Base-by-base conservation (phyloP, 2,888 invertebrate species). In the Chaetogeoica ovagalla region DNA sequence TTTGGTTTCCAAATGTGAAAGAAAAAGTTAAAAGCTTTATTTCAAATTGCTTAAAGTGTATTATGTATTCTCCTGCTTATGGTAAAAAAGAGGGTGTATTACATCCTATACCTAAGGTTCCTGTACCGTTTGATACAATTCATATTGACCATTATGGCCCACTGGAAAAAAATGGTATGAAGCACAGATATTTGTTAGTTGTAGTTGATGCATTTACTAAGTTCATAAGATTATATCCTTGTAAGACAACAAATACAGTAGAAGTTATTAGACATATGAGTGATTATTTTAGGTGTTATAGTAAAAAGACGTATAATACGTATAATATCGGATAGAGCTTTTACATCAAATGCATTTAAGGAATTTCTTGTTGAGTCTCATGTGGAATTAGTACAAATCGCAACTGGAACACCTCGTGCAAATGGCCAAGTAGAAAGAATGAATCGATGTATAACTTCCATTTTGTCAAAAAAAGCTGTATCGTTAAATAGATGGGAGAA, bases 351-450 rank as follows among this genome's bases (percentile, higher is more conserved):
- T 68, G 66, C 48, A 5, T 82, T 82, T 62, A 60, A 70, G 21
- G 62, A 81, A 1, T 81, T 76, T 63, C 57, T 81, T 65, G 59
- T 5, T 13, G 15, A 59, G 17, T 19, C 57, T 21, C 57, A 48
- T 23, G 73, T 82, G 52, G 60, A 76, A 2, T 48, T 75, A 2
- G 57, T 76, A 15, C n/a, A n/a, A n/a, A 30, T 68, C n/a, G n/a
- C n/a, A n/a, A n/a, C n/a, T n/a, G n/a, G n/a, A n/a, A n/a, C n/a
- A n/a, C n/a, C 68, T 60, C 65, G 69, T n/a, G 79, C 57, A 59
- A 82, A 81, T 73, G 82, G 59, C 9, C 68, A 76, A n/a, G 57
- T 57, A 9, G 76, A 76, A 19, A 23, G n/a, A n/a, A n/a, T n/a
- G n/a, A n/a, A n/a, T n/a, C n/a, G n/a, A n/a, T n/a, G n/a, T n/a